These are phyloP conservation scores for Pelodiscus sinensis DNA, from an alignment of 2,113 vertebrate species.

Conservation along the genomic window DNA sequence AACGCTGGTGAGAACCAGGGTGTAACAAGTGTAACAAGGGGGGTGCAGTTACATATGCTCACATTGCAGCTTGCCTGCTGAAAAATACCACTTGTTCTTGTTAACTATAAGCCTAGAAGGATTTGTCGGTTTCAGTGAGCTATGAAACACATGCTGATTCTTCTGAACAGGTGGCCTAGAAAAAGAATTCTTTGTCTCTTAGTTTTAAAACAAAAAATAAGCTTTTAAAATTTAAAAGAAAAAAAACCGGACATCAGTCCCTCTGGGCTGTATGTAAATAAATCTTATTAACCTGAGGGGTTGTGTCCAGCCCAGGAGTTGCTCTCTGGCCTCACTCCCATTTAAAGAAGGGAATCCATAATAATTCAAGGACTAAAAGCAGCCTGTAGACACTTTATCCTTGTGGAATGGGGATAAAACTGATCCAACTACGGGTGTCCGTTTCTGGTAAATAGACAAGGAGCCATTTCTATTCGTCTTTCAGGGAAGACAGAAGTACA, in stretches of 20 bases:
- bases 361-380: background rate
- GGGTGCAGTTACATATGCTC: background rate
- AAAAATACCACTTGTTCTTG: background rate
- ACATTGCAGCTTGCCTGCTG: background rate
- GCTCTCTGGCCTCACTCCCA: background rate
- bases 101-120: background rate
- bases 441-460: background rate
- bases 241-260: background rate
- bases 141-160: background rate
- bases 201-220: background rate
- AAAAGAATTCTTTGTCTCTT: background rate
- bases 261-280: constrained; percentile 15
- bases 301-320: background rate
- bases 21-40: background rate
- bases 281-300: background rate
- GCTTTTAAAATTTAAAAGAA: background rate
- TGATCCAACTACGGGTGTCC: background rate
- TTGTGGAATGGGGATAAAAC: constrained; percentile 11
- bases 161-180: constrained; percentile 38
- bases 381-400: background rate
- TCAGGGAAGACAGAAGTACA: background rate
- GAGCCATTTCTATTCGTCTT: constrained; percentile 9
- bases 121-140: constrained; percentile 23
- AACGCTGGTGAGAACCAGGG: background rate
- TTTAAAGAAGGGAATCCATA: constrained; percentile 41